Conservation (phyloP, 2,113 vertebrate species). For the Tiliqua scincoides region DNA sequence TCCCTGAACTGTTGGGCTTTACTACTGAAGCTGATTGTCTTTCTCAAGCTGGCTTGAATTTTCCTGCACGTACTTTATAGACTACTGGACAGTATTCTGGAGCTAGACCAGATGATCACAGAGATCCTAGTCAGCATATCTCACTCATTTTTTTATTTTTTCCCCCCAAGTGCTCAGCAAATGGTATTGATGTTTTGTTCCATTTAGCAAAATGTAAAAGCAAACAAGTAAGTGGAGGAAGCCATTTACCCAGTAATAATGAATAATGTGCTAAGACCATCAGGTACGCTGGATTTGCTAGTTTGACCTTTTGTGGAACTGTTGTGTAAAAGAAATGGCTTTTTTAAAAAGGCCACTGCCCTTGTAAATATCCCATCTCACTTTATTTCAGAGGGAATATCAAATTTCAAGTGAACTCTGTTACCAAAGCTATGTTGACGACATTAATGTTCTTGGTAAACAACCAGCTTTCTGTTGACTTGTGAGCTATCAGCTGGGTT, state of each 20-base stretch:
- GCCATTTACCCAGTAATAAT: not conserved
- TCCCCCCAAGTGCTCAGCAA: too few relatives aligned
- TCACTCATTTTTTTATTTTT: too few relatives aligned
- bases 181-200: not conserved
- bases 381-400: conserved; percentile 13
- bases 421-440: conserved; percentile 23
- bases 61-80: too few relatives aligned
- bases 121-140: not conserved
- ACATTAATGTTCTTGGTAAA: conserved; percentile 8
- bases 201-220: conserved; percentile 12
- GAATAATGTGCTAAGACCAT: not conserved
- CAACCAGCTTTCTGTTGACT: not conserved
- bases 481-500: conserved; percentile 18
- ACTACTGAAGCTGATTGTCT: too few relatives aligned
- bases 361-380: conserved; percentile 8
- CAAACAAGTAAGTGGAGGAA: not conserved
- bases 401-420: conserved; percentile 8
- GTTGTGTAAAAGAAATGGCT: not conserved
- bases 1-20: too few relatives aligned
- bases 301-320: conserved; percentile 25
- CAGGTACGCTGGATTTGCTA: rapidly evolving
- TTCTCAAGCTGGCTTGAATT: too few relatives aligned
- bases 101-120: not conserved
- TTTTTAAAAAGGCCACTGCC: not conserved
- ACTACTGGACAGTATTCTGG: too few relatives aligned